These are phyloP conservation scores for Halisarca cf. caerulea DNA, from an alignment of 37 sponge, comb jelly and placozoan species.

Conservation along the genomic window DNA sequence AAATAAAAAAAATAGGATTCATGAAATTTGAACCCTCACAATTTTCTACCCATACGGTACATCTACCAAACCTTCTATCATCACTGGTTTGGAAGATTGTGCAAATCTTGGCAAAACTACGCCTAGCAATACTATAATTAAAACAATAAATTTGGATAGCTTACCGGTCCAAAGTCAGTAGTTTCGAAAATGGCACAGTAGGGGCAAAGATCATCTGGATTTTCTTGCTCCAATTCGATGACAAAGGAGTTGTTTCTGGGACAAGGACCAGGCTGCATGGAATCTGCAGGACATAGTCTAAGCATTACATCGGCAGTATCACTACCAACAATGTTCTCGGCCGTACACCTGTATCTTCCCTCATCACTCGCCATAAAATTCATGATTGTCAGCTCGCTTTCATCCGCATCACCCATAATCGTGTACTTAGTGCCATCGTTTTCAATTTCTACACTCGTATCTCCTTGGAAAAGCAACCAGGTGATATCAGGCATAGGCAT, in stretches of 20 bases:
- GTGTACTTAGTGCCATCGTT: not conserved
- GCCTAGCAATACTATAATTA: no score
- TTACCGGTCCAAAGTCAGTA: constrained; percentile 2
- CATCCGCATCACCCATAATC: not conserved
- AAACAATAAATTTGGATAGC: not conserved
- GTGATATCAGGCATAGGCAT: not conserved
- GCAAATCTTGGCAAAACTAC: no score
- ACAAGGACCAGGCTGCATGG: not conserved
- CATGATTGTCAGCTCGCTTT: not conserved
- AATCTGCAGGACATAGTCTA: not conserved
- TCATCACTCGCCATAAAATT: not conserved
- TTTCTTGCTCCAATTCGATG: not conserved
- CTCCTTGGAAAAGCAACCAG: not conserved
- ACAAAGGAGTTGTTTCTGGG: not conserved
- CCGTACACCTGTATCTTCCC: not conserved
- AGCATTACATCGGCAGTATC: not conserved
- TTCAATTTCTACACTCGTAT: not conserved
- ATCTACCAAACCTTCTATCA: no score
- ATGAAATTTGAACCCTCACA: no score
- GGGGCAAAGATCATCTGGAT: not conserved
- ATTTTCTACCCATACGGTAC: no score
- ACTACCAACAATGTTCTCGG: constrained; percentile 6
- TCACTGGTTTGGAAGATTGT: no score
- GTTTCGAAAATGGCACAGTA: not conserved
- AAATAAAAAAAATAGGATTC: no score